phyloP scores from a whole-genome alignment of 2,888 invertebrate species.

The Gerris lacustris region DNA sequence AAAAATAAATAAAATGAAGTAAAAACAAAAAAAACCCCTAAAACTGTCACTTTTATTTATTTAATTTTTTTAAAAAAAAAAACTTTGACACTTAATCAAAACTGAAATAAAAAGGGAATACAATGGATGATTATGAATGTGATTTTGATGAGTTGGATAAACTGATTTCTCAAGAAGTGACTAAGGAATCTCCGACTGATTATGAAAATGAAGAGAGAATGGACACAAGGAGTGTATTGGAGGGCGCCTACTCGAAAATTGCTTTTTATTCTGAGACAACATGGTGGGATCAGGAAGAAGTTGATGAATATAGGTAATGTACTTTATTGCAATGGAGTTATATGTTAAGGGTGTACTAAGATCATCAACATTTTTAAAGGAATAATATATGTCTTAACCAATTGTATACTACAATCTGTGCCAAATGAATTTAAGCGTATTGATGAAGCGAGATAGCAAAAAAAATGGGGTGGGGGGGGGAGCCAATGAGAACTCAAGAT shows the following conservation, averaged over 20 bases:
- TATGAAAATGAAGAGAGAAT: background rate
- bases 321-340: no score
- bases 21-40: background rate
- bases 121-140: constrained; percentile 1
- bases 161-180: background rate
- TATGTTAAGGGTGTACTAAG: no score
- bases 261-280: background rate
- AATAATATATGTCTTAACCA: no score
- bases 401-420: no score
- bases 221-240: background rate
- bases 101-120: background rate
- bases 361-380: no score
- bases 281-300: background rate
- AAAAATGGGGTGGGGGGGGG: no score
- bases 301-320: background rate
- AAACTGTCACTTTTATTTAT: background rate
- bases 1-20: background rate
- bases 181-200: background rate
- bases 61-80: background rate
- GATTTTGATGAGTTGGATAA: background rate
- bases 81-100: background rate
- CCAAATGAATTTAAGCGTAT: no score
- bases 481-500: no score
- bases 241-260: background rate
- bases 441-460: no score